Base-by-base conservation (phyloP, 2,797 vertebrate genomes). In the Thripadectes ignobilis region DNA sequence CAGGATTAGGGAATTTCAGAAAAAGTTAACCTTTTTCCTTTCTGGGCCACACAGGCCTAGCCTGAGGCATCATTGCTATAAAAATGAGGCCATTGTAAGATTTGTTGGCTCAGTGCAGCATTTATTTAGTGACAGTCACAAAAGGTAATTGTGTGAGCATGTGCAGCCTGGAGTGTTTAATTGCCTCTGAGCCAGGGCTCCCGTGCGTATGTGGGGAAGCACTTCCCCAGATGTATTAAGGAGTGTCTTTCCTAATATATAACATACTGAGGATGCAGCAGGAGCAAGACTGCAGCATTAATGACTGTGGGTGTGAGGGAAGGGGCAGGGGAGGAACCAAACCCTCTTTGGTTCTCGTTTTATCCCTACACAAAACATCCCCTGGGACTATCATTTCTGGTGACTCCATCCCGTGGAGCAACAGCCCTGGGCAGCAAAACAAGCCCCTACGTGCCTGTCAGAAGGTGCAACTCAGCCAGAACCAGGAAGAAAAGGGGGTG, bases 71-170 rank as follows among this genome's bases (percentile, higher is more conserved):
- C 84, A n/a, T 34, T 49, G 38, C 45, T 71, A 15, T 73, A 54
- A 92, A 96, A 97, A 96, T 61, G 59, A 93, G 91, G 89, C 79
- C 77, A 77, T 14, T 96, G 76, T 92, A 43, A 84, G 76, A 79
- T 76, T 76, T 82, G 82, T 79, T 92, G 88, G 80, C 93, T 86
- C 63, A 41, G 92, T 10, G n/a, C 78, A 77, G 78, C 75, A 0
- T 80, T 89, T 91, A 66, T 69, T 90, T 62, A 49, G 89, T 58
- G 61, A 86, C 72, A 82, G 78, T 39, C 85, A 86, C 76, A 74
- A 54, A 79, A 71, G 67, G 57, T 8, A 59, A 92, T 89, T 49
- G 85, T 78, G 69, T 57, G 85, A 81, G 76, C 89, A 59, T 55
- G 87, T 85, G 93, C 89, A 92, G 81, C 77, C 88, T 76, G 88